Conservation (phyloP, 2,888 invertebrate species). For the Tetranychus piercei region DNA sequence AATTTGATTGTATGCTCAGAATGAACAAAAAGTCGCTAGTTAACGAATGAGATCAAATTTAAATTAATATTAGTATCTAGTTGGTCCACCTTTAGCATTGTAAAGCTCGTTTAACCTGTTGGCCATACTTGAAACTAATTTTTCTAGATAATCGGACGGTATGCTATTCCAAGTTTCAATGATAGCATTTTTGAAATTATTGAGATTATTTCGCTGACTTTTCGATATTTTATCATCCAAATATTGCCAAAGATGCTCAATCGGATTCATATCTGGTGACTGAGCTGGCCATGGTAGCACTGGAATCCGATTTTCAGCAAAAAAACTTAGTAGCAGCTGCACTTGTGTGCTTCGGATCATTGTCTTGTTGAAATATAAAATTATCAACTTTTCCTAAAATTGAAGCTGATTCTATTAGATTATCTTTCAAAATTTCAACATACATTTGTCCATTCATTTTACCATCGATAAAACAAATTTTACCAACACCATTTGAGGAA, state of each 20-base stretch:
- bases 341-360: slow-evolving; percentile 20
- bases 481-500: slow-evolving; percentile 17
- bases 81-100: background rate
- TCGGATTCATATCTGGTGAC: slow-evolving; percentile 21
- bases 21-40: no score
- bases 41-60: no score
- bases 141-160: background rate
- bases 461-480: slow-evolving; percentile 16
- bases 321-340: slow-evolving; percentile 16
- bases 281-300: slow-evolving; percentile 17
- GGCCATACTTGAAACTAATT: background rate
- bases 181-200: background rate
- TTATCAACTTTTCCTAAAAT: slow-evolving; percentile 12
- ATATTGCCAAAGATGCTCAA: slow-evolving; percentile 20
- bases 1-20: no score
- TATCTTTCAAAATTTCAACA: slow-evolving; percentile 16
- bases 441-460: slow-evolving; percentile 18
- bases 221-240: slow-evolving; percentile 15
- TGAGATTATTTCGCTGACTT: background rate
- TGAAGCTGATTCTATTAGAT: slow-evolving; percentile 15
- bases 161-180: background rate
- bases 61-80: slow-evolving; percentile 3
- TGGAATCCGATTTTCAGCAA: slow-evolving; percentile 15
- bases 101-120: background rate
- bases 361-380: slow-evolving; percentile 22